Evolutionary conservation across 2,113 vertebrate genomes (phyloP), one percentile per base, ranked within the genome.

Genomic region (Ibidorhyncha struthersii): DNA sequence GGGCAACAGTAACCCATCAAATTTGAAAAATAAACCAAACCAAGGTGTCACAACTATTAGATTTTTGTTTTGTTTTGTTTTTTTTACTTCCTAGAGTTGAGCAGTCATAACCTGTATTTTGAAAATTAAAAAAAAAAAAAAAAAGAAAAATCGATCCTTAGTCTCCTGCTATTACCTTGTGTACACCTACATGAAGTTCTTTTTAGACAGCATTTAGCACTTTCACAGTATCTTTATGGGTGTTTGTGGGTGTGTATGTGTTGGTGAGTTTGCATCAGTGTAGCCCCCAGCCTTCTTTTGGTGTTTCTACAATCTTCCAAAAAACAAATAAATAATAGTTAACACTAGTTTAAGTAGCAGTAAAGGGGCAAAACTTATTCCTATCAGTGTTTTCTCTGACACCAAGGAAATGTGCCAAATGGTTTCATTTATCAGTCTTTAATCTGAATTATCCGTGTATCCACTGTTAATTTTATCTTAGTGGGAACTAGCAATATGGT

Each of bases 111-210:
- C 26, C 23, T 65, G 11, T 56, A 45, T 73, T 78, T 61, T 62
- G 61, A 74, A 86, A 82, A 76, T 20, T 22, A 5, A 4, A 22
- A 50, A 53, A 41, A 4, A 22, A 50, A 53, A 41, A n/a, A 8
- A 30, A 40, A 40, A 40, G 40, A 3, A 5, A 5, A 19, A 12
- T 12, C 0, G 0, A 1, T 45, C 21, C 19, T 58, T 34, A 26
- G 8, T n/a, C 6, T 59, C 10, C 49, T 69, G 32, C 52, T 72
- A 2, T 38, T 41, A 65, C 20, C 14, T 29, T 32, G 9, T 38
- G 14, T 27, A 32, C 40, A 41, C 2, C 23, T 19, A 29, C 10
- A 29, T 29, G 16, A 30, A 45, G 8, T 6, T 40, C 14, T 55
- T 81, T 47, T 53, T 23, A 58, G 61, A 43, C 15, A 66, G 3